A percentile compares a stretch with the other conserved stretches of the same genome.
phyloP scores from a whole-genome alignment of 2,797 vertebrate species.

The Crocidura indochinensis region DNA sequence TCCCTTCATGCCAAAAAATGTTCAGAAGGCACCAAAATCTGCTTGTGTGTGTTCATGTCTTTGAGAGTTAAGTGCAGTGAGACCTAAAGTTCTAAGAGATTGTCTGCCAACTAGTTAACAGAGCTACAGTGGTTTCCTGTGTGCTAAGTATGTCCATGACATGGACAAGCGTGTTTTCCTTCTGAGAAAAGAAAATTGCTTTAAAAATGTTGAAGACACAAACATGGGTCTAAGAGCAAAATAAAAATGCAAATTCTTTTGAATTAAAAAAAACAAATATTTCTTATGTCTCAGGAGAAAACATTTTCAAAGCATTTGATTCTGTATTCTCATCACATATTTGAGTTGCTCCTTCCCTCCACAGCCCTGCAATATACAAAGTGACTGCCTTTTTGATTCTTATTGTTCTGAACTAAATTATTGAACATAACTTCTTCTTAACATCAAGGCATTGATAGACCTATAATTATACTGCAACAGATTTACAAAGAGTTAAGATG shows the following conservation, averaged over 20 bases:
- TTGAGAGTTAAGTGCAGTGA: too few species aligned
- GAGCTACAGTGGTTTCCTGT: too few species aligned
- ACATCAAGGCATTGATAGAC: background rate
- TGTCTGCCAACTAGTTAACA: too few species aligned
- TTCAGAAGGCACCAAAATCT: too few species aligned
- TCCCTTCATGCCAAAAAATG: too few species aligned
- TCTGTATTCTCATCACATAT: background rate
- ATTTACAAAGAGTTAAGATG: background rate
- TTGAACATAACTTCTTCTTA: constrained; percentile 53
- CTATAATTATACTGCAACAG: background rate
- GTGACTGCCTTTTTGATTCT: constrained; percentile 16
- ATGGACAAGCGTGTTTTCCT: too few species aligned
- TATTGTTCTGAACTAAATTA: constrained; percentile 15
- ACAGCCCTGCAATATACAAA: constrained; percentile 2
- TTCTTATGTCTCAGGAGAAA: constrained; percentile 19
- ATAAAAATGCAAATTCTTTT: background rate
- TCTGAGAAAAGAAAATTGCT: too few species aligned
- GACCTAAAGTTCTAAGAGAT: too few species aligned
- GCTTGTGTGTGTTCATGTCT: too few species aligned
- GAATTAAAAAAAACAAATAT: background rate
- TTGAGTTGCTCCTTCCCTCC: background rate
- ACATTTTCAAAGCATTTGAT: constrained; percentile 46
- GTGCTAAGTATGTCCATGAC: too few species aligned
- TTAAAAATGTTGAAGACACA: background rate
- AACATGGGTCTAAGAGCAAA: background rate